A percentile compares a stretch with the other conserved stretches of the same genome.
Evolutionary conservation across 2,113 vertebrate genomes (phyloP).

Genomic region (Vulpes ferrilata): DNA sequence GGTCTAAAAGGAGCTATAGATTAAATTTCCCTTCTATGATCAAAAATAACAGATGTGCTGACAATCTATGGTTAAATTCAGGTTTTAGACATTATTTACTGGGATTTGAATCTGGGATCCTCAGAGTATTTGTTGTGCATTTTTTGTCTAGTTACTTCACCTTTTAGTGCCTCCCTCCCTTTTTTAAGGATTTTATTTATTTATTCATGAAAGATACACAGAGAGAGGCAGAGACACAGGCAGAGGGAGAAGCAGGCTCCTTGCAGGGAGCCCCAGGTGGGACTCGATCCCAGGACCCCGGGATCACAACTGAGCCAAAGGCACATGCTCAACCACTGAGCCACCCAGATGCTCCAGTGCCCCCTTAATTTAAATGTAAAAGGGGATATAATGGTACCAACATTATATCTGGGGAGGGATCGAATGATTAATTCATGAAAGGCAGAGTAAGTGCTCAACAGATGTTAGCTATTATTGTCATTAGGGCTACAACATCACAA

Average conservation of each 20-base stretch:
- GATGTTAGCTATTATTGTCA: background rate
- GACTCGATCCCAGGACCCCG: too few species aligned
- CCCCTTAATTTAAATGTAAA: background rate
- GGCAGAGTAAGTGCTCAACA: background rate
- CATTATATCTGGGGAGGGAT: background rate
- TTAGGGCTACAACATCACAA: background rate
- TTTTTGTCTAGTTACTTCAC: background rate
- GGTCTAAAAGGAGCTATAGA: background rate
- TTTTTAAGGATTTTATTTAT: too few species aligned
- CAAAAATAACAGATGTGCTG: background rate
- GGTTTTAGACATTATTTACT: background rate
- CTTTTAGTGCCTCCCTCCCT: background rate
- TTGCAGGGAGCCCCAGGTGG: too few species aligned
- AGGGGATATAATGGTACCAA: background rate
- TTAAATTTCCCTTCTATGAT: background rate
- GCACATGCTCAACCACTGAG: too few species aligned
- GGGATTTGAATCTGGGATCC: background rate
- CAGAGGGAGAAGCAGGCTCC: too few species aligned
- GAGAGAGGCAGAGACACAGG: too few species aligned
- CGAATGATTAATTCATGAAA: background rate
- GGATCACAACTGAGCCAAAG: too few species aligned
- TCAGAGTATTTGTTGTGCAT: background rate
- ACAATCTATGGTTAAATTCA: background rate
- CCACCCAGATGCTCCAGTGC: too few species aligned
- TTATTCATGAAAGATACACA: too few species aligned